Conservation (phyloP, 2,888 invertebrate species). For the Teleiodes luculella region DNA sequence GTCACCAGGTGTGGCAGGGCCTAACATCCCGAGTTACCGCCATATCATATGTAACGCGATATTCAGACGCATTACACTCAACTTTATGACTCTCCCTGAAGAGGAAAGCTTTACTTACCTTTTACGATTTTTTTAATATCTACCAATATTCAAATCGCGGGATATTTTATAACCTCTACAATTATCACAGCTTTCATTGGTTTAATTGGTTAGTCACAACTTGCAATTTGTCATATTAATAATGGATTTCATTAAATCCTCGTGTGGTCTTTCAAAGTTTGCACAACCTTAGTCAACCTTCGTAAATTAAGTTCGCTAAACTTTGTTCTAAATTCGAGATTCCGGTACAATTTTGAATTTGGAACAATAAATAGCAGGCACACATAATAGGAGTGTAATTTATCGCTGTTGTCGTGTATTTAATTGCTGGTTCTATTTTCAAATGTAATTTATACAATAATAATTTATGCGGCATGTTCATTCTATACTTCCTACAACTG, state of each 20-base stretch:
- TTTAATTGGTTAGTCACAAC: too few relatives aligned
- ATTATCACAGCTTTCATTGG: too few relatives aligned
- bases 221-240: constrained; percentile 12
- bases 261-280: constrained; percentile 22
- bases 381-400: constrained; percentile 42
- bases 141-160: constrained; percentile 63
- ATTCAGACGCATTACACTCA: constrained; percentile 66
- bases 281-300: constrained; percentile 26
- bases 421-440: constrained; percentile 51
- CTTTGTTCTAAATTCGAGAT: constrained; percentile 20
- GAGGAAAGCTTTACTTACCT: constrained; percentile 60
- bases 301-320: constrained; percentile 30
- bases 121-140: constrained; percentile 73
- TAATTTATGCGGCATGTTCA: constrained; percentile 50
- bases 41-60: constrained; percentile 60
- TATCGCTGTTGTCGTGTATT: constrained; percentile 39
- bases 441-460: constrained; percentile 52
- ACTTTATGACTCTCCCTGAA: constrained; percentile 68
- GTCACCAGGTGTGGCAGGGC: constrained; percentile 69
- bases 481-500: constrained; percentile 47
- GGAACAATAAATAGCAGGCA: constrained; percentile 41
- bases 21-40: constrained; percentile 58
- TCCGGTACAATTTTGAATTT: constrained; percentile 31
- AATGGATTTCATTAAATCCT: constrained; percentile 23
- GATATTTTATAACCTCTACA: constrained; percentile 40